Evolutionary conservation across 2,113 vertebrate species (phyloP).

Genomic region (Myotis davidii): DNA sequence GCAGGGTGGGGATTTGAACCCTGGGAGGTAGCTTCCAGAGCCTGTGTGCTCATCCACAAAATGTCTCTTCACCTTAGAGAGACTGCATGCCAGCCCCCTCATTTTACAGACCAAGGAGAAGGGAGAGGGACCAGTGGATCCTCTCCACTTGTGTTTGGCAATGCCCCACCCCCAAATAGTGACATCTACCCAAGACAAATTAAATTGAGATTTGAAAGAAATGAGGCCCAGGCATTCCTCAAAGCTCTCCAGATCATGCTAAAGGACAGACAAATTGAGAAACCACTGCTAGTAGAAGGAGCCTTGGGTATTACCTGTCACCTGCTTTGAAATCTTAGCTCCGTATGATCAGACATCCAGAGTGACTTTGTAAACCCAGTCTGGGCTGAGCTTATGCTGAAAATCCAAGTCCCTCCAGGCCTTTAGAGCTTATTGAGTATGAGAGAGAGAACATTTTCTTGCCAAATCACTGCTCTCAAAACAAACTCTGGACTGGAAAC

Average conservation of each 20-base stretch:
- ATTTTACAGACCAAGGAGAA: not conserved
- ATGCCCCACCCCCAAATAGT: not conserved
- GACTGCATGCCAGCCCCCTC: not conserved
- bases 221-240: not conserved
- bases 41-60: not conserved
- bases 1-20: not conserved
- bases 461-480: slow-evolving; percentile 32
- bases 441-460: not conserved
- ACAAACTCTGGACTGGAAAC: not conserved
- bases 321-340: not conserved
- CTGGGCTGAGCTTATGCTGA: not conserved
- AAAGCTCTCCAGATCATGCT: not conserved
- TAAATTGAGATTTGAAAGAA: not conserved
- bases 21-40: not conserved
- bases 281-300: not conserved
- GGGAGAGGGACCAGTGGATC: not conserved
- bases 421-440: not conserved
- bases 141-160: not conserved
- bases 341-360: not conserved
- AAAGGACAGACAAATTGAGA: not conserved
- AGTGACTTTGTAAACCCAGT: not conserved
- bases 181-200: not conserved
- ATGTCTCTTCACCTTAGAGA: not conserved
- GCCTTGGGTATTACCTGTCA: not conserved
- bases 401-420: not conserved